A percentile compares a stretch with the other conserved stretches of the same genome.
Evolutionary conservation across 2,888 invertebrate species (phyloP).

Genomic region (Electrophaes corylata): DNA sequence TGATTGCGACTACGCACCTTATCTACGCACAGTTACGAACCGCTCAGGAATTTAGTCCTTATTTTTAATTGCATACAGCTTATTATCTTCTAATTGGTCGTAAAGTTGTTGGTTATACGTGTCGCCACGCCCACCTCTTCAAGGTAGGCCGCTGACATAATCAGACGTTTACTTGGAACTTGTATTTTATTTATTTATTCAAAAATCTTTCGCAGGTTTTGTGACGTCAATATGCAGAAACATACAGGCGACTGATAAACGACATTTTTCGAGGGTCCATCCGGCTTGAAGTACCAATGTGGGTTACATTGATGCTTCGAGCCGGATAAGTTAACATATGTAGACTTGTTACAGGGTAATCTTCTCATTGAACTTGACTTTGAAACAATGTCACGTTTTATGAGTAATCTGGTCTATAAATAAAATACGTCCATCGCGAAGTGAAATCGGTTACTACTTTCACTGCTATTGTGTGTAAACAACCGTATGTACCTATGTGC

Average conservation of each 20-base stretch:
- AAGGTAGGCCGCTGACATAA: slow-evolving; percentile 34
- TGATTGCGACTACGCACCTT: slow-evolving; percentile 18
- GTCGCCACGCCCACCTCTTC: slow-evolving; percentile 30
- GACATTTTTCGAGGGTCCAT: too few species aligned
- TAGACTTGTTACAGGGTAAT: neutral
- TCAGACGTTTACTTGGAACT: slow-evolving; percentile 17
- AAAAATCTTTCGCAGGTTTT: slow-evolving; percentile 11
- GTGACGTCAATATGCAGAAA: slow-evolving; percentile 19
- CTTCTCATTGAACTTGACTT: slow-evolving; percentile 21
- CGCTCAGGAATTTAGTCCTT: slow-evolving; percentile 19
- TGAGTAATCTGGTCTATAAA: neutral
- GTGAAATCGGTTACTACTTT: slow-evolving; percentile 23
- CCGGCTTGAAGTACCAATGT: too few species aligned
- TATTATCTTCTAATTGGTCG: slow-evolving; percentile 23
- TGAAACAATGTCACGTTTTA: slow-evolving; percentile 21
- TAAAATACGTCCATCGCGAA: slow-evolving; percentile 9
- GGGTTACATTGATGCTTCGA: slow-evolving; percentile 1
- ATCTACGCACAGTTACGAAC: slow-evolving; percentile 8
- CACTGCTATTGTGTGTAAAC: slow-evolving; percentile 28
- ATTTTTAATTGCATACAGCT: slow-evolving; percentile 21
- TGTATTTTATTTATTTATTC: slow-evolving; percentile 12
- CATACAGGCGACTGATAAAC: neutral
- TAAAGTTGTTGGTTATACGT: slow-evolving; percentile 17
- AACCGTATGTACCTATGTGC: neutral
- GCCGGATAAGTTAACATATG: neutral